Evolutionary conservation across 2,797 vertebrate genomes (phyloP), one percentile per base, ranked within the genome.

Genomic region (Bryconaethiops microstoma): DNA sequence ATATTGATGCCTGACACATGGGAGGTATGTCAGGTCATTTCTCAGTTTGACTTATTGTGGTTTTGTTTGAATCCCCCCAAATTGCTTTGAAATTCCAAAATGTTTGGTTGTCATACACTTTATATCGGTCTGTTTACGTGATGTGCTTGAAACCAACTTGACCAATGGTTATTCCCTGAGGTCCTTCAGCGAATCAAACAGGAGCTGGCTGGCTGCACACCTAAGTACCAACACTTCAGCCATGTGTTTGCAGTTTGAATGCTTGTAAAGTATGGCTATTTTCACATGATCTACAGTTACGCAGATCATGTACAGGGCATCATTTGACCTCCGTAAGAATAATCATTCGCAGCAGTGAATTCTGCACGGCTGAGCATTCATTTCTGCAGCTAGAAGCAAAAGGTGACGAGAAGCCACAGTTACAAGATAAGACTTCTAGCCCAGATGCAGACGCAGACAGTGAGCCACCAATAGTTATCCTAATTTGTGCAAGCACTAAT

Each of bases 21-120:
- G 79, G 87, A 92, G 92, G 91, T 94, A 92, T 90, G 91, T 93
- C 87, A 87, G 82, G 88, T 86, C 90, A 69, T 72, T 71, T 69
- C 40, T 62, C 42, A 42, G 42, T 90, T 90, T 89, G 82, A 65
- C 79, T 86, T 78, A 80, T 88, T 92, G 86, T 89, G 89, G 90
- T 91, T 57, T 77, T 29, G 48, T 88, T 90, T 92, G 85, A 77
- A 42, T 78, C 65, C 13, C 13, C 19, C 39, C 48, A 59, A 71
- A 70, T 48, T 62, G n/a, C 55, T 89, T 92, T 89, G 89, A 90
- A 88, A 88, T 82, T 84, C 84, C 77, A 88, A 87, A 88, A 89
- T 88, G 89, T 85, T 91, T 90, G 89, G 87, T 88, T 88, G 86
- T 84, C 60, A 87, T 91, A n/a, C 77, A 23, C 42, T 75, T 64